phyloP scores from a whole-genome alignment of 2,113 vertebrate genomes.

The Dromaius novaehollandiae region DNA sequence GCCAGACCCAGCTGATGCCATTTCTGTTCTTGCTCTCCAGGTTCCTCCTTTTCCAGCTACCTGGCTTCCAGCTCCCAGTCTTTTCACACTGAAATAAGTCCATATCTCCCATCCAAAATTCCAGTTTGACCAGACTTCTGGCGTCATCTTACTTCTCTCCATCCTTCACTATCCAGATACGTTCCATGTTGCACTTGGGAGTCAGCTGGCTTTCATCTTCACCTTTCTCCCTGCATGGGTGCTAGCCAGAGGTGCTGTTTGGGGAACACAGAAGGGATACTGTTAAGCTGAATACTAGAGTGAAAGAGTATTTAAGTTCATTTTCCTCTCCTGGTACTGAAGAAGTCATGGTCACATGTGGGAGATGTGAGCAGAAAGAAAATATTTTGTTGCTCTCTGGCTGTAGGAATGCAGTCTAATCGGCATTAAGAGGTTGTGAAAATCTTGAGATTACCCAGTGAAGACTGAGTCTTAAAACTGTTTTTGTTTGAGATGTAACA shows the following conservation, averaged over 20 bases:
- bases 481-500: not conserved
- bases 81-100: not conserved
- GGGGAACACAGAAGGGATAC: not conserved
- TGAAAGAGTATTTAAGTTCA: not conserved
- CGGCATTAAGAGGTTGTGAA: not conserved
- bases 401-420: not conserved
- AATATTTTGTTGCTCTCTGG: not conserved
- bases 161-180: not conserved
- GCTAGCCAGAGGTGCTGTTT: not conserved
- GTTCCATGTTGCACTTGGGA: not conserved
- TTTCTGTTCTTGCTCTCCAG: not conserved
- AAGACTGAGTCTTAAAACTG: rapidly evolving
- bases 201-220: not conserved
- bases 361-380: not conserved
- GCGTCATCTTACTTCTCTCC: not conserved
- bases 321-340: not conserved
- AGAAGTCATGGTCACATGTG: not conserved
- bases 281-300: not conserved
- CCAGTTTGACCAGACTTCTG: not conserved
- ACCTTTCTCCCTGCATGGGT: rapidly evolving
- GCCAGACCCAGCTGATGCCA: not conserved
- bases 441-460: not conserved
- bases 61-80: not conserved
- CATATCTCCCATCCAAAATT: not conserved
- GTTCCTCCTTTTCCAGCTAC: not conserved